A percentile compares a stretch with the other conserved stretches of the same genome.
Evolutionary conservation across 1,140 invertebrate genomes (phyloP).

Genomic region (Colletes latitarsis): DNA sequence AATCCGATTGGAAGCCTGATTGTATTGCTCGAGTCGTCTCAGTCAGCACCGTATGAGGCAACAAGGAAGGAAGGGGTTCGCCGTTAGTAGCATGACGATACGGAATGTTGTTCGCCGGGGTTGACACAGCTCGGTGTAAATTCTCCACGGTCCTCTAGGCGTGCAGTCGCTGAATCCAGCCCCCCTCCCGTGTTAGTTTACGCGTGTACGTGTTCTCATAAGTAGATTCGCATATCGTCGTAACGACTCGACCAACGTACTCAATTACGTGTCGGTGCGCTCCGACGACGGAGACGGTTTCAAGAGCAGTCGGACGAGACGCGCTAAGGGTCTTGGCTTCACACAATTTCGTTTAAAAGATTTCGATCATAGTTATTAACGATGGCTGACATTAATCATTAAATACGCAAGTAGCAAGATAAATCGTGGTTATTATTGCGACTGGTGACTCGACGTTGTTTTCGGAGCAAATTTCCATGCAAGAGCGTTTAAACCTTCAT

Average conservation of each 20-base stretch:
- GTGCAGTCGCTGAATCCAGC: constrained; percentile 17
- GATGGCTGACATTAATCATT: too few relatives aligned
- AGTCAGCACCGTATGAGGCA: neutral
- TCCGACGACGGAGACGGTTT: constrained; percentile 19
- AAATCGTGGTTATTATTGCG: too few relatives aligned
- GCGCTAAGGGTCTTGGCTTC: constrained; percentile 1
- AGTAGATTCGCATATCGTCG: constrained; percentile 11
- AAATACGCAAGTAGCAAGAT: too few relatives aligned
- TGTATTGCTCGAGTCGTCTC: neutral
- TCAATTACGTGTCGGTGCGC: constrained; percentile 21
- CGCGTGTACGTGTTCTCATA: constrained; percentile 8
- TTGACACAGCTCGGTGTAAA: constrained; percentile 50
- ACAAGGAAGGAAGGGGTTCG: too few relatives aligned
- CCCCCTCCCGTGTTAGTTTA: constrained; percentile 6
- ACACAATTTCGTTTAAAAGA: too few relatives aligned
- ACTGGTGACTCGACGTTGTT: too few relatives aligned
- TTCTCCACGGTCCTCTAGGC: constrained; percentile 42
- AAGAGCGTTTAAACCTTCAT: too few relatives aligned
- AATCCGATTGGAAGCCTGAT: neutral
- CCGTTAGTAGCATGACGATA: too few relatives aligned
- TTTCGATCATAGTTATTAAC: too few relatives aligned
- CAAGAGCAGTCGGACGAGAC: neutral
- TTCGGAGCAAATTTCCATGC: too few relatives aligned
- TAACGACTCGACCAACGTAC: neutral
- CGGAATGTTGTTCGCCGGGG: constrained; percentile 45